These are phyloP conservation scores for Lasius platythorax DNA, from an alignment of 2,888 invertebrate species.

Conservation along the genomic window DNA sequence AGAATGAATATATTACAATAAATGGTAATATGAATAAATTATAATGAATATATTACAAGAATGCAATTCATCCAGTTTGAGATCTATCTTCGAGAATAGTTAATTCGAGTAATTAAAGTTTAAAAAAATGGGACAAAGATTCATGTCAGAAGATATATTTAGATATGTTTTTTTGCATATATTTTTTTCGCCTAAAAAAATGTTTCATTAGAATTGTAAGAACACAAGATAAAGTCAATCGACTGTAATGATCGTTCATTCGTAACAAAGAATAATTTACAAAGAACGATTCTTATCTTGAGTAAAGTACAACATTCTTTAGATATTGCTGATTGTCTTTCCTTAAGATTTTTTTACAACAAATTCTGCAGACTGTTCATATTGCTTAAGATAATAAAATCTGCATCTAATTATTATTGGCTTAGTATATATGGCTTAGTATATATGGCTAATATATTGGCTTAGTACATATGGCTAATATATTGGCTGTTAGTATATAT, in stretches of 20 bases:
- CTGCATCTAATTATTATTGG: not conserved
- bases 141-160: not conserved
- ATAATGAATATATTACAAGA: not conserved
- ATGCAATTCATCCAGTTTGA: not conserved
- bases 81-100: not conserved
- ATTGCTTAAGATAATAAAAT: conserved; percentile 1
- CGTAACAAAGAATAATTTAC: not conserved
- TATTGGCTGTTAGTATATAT: too few species aligned
- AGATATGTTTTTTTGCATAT: not conserved
- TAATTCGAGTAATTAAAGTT: not conserved
- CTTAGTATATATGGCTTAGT: too few species aligned
- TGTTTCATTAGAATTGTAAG: not conserved
- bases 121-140: not conserved
- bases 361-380: not conserved
- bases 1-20: not conserved
- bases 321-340: not conserved
- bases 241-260: not conserved
- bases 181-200: not conserved
- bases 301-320: not conserved
- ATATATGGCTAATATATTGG: too few species aligned
- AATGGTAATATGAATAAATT: too few species aligned
- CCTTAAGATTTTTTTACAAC: not conserved
- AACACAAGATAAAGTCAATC: not conserved
- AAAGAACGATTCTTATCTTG: not conserved
- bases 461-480: too few species aligned